Conservation (phyloP, 2,113 vertebrate species). For the Hemiprocne comata region DNA sequence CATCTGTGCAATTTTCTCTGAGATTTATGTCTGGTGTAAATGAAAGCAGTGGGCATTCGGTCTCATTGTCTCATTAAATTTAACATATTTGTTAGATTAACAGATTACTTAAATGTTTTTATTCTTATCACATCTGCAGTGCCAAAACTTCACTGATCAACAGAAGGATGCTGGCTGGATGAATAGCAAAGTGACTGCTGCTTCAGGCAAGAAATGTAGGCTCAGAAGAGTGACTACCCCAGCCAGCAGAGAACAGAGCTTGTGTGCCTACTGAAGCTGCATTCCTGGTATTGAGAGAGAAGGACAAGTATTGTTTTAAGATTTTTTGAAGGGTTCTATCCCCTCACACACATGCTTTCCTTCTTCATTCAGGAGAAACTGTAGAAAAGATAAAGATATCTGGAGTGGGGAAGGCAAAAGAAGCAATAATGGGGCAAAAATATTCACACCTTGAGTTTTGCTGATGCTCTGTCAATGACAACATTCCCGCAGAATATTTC, state of each 20-base stretch:
- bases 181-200: conserved; percentile 24
- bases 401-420: not conserved
- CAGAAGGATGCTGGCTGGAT: not conserved
- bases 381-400: not conserved
- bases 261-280: not conserved
- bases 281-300: not conserved
- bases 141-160: conserved; percentile 59
- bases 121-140: conserved; percentile 52
- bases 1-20: conserved; percentile 72
- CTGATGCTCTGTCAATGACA: not conserved
- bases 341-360: not conserved
- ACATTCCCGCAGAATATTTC: not conserved
- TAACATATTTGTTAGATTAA: conserved; percentile 69
- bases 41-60: conserved; percentile 53
- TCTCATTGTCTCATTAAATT: conserved; percentile 50
- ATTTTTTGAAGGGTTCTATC: not conserved
- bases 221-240: not conserved
- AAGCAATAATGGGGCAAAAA: not conserved
- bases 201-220: not conserved
- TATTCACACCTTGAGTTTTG: not conserved
- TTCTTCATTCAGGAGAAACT: not conserved
- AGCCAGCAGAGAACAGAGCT: not conserved
- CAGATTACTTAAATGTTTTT: conserved; percentile 53
- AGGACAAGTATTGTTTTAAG: not conserved
- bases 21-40: conserved; percentile 66